Conservation (phyloP, 2,113 vertebrate genomes). For the Cichladusa arquata region DNA sequence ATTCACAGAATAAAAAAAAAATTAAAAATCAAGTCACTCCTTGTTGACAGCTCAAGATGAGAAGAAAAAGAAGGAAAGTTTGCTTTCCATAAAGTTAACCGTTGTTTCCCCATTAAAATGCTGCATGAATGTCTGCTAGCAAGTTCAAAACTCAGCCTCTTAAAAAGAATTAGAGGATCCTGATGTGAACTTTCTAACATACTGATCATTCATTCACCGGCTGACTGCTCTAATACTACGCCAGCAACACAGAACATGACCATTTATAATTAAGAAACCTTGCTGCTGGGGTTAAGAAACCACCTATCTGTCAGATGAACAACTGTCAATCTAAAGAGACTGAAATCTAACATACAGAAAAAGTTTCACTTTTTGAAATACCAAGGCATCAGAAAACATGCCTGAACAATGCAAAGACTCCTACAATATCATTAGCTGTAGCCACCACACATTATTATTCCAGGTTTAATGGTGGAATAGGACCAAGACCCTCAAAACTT, state of each 20-base stretch:
- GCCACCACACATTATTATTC: neutral
- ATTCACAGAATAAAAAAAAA: neutral
- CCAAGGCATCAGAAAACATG: neutral
- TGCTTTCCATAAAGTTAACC: neutral
- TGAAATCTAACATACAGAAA: neutral
- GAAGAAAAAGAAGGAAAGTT: neutral
- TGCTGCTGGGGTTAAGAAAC: neutral
- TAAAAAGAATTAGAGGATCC: neutral
- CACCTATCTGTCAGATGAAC: neutral
- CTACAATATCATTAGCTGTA: neutral
- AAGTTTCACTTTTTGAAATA: neutral
- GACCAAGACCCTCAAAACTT: neutral
- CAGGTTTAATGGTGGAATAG: neutral
- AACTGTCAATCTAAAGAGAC: neutral
- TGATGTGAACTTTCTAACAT: neutral
- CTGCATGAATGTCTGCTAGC: neutral
- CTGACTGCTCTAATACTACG: neutral
- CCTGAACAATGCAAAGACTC: neutral
- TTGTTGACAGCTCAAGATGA: neutral
- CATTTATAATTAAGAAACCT: neutral
- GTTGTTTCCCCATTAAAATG: neutral
- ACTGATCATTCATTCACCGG: neutral
- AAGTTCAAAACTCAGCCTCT: neutral
- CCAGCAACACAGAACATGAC: neutral
- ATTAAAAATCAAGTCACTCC: neutral